Conservation (phyloP, 1,140 invertebrate species). For the Trachymyrmex septentrionalis region DNA sequence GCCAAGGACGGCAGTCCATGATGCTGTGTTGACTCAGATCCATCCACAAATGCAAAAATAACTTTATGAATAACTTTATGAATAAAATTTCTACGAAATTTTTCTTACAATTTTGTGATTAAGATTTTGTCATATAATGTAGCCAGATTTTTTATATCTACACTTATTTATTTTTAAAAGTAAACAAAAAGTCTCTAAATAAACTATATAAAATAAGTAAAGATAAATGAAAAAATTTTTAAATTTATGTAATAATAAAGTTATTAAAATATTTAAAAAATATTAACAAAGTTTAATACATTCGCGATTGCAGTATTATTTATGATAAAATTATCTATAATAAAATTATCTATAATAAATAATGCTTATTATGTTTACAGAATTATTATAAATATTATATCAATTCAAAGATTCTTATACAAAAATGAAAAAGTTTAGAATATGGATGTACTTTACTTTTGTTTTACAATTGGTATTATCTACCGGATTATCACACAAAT, state of each 20-base stretch:
- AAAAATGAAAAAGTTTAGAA: not conserved
- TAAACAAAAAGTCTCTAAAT: not conserved
- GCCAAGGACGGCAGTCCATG: not conserved
- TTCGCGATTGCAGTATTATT: not conserved
- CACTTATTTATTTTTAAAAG: not conserved
- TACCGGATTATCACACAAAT: not conserved
- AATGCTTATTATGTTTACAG: not conserved
- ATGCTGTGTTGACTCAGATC: conserved; percentile 8
- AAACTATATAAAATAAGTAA: not conserved
- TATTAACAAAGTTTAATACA: not conserved
- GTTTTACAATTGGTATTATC: not conserved
- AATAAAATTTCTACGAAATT: not conserved
- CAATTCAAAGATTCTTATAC: not conserved
- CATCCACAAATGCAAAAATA: not conserved
- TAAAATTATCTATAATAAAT: not conserved
- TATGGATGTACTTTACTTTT: not conserved
- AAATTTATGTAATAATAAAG: not conserved
- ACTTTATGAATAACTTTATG: conserved; percentile 3
- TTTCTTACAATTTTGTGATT: not conserved
- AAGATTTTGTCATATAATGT: not conserved
- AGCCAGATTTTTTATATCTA: not conserved
- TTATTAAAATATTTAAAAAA: not conserved
- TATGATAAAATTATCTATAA: not conserved
- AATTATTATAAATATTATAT: not conserved
- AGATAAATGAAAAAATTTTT: not conserved